Evolutionary conservation across 2,113 vertebrate species (phyloP).

Genomic region (Lontra canadensis): DNA sequence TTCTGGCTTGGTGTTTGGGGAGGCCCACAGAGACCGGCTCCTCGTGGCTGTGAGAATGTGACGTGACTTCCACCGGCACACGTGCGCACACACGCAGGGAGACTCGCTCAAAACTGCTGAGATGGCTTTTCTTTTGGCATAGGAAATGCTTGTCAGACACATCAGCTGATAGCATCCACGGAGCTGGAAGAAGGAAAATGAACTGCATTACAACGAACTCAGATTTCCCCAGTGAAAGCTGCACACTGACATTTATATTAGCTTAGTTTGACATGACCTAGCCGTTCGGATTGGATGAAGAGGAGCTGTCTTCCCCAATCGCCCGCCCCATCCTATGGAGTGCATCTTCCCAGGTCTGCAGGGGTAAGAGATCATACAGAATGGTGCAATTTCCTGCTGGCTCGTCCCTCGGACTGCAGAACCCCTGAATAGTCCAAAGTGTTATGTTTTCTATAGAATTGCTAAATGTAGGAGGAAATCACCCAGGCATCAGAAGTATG

Average conservation of each 20-base stretch:
- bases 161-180: conserved; percentile 78
- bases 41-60: conserved; percentile 44
- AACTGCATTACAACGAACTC: conserved; percentile 75
- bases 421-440: background rate
- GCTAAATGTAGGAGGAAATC: background rate
- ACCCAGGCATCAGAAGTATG: background rate
- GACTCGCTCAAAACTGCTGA: conserved; percentile 73
- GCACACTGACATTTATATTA: conserved; percentile 83
- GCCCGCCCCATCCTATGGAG: background rate
- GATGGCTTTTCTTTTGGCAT: conserved; percentile 68
- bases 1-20: conserved; percentile 63
- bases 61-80: background rate
- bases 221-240: conserved; percentile 77
- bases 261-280: conserved; percentile 74
- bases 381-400: conserved; percentile 9
- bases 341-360: background rate
- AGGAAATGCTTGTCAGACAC: conserved; percentile 81
- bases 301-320: background rate
- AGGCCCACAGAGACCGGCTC: conserved; percentile 63
- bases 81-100: fast-evolving
- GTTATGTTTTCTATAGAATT: background rate
- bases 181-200: conserved; percentile 80
- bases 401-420: background rate
- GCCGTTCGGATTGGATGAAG: conserved; percentile 58
- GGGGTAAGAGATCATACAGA: conserved; percentile 23